Conservation (phyloP, 1,140 invertebrate genomes). For the Drosophila aff. region DNA sequence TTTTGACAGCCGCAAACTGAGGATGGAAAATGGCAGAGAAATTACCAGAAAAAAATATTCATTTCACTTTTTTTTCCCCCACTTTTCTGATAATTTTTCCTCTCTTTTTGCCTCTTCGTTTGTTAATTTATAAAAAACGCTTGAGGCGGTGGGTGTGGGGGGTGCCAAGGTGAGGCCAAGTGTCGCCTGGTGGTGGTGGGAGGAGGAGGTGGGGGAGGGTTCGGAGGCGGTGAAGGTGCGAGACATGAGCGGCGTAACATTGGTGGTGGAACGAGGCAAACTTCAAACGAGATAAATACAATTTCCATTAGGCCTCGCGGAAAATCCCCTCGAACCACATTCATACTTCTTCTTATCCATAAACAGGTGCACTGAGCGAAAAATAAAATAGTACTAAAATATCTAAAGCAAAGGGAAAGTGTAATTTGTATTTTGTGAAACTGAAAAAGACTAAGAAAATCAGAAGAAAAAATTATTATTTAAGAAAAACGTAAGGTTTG, state of each 20-base stretch:
- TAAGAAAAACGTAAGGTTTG: too few species aligned
- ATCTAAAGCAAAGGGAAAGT: neutral
- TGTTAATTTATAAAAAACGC: constrained; percentile 83
- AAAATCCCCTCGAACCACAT: constrained; percentile 78
- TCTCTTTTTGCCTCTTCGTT: constrained; percentile 60
- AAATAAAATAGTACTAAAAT: neutral
- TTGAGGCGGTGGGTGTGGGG: constrained; percentile 48
- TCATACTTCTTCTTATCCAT: constrained; percentile 65
- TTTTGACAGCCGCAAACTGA: constrained; percentile 45
- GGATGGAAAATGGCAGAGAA: constrained; percentile 36
- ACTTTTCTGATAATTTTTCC: constrained; percentile 74
- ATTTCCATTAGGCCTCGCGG: constrained; percentile 78
- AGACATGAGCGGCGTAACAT: constrained; percentile 25
- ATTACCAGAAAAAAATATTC: constrained; percentile 74
- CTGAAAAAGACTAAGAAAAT: neutral
- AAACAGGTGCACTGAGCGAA: constrained; percentile 14
- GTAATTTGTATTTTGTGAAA: neutral
- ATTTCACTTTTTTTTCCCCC: constrained; percentile 53
- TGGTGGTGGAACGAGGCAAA: constrained; percentile 63
- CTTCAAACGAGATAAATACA: constrained; percentile 84
- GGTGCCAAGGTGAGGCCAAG: constrained; percentile 70
- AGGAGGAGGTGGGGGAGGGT: neutral
- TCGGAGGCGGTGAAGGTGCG: constrained; percentile 20
- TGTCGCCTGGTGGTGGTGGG: constrained; percentile 47
- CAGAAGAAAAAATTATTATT: neutral